Evolutionary conservation across 2,797 vertebrate genomes (phyloP).

Genomic region (Gymnoscopelus microlampas): DNA sequence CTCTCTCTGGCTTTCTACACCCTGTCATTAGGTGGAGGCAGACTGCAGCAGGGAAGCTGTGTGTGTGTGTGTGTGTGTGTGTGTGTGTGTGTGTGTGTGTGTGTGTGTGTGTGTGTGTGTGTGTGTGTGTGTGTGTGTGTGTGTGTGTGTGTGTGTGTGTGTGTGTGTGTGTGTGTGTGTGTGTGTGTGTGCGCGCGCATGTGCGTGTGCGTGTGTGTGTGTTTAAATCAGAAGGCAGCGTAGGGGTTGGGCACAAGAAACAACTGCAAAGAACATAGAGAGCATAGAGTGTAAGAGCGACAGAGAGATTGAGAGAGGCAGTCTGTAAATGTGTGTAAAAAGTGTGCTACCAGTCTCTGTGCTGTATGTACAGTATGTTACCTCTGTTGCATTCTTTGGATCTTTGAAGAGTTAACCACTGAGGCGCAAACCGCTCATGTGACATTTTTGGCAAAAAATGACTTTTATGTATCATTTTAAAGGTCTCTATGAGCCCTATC

Average conservation of each 20-base stretch:
- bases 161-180: neutral
- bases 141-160: neutral
- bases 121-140: neutral
- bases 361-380: no score
- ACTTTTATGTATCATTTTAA: no score
- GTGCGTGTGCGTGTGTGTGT: no score
- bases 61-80: neutral
- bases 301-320: no score
- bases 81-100: neutral
- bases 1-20: constrained; percentile 32
- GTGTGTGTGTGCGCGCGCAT: neutral
- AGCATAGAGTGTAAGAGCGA: neutral
- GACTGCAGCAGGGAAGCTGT: constrained; percentile 1
- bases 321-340: no score
- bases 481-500: no score
- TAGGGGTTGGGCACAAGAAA: no score
- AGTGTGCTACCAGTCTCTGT: no score
- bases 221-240: neutral
- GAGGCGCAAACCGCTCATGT: no score
- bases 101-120: neutral
- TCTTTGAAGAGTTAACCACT: no score
- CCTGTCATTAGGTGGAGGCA: constrained; percentile 61
- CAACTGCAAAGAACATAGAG: neutral
- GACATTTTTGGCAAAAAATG: no score
- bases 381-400: no score